Evolutionary conservation across 2,888 invertebrate species (phyloP), one percentile per base, ranked within the genome.

Genomic region (Clistopyga incitator): DNA sequence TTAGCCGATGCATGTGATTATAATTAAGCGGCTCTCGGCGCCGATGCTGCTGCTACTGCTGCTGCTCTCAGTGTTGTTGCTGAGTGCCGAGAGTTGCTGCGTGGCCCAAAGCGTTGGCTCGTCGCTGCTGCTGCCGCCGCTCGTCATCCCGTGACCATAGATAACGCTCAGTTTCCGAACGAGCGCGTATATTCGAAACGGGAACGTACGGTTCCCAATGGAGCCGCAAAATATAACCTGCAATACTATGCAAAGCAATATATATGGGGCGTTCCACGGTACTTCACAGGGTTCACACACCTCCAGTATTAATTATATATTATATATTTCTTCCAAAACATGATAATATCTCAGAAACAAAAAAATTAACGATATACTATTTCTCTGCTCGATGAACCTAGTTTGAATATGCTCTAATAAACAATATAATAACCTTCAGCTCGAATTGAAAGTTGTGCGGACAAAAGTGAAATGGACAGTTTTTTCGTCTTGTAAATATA

Each of bases 1-100:
- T 83, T 83, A 83, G 79, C 76, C 79, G 79, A 83, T 83, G 83
- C 83, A 80, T 80, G 83, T 76, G 83, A 83, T 83, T 83, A 80
- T 83, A 83, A 83, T 83, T 83, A 83, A 83, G 76, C 83, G 79
- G 76, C 79, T 79, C 83, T 82, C 74, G 70, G 65, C 79, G 79
- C 47, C 71, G 65, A 65, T 59, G 79, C 79, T 67, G 56, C 54
- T 70, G 68, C 38, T 56, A 74, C 52, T 64, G 64, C 42, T 78
- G 29, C 29, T 79, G 34, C 34, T n/a, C 50, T 52, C 50, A 13
- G 70, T 34, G 72, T 59, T 72, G 72, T 72, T 72, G 72, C 72
- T 13, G 72, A 72, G 72, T 42, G 72, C 29, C 56, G 59, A 29
- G 42, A n/a, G n/a, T n/a, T n/a, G 29, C 59, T 25, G 72, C 34